Conservation (phyloP, 2,797 vertebrate genomes). For the Mareca strepera region DNA sequence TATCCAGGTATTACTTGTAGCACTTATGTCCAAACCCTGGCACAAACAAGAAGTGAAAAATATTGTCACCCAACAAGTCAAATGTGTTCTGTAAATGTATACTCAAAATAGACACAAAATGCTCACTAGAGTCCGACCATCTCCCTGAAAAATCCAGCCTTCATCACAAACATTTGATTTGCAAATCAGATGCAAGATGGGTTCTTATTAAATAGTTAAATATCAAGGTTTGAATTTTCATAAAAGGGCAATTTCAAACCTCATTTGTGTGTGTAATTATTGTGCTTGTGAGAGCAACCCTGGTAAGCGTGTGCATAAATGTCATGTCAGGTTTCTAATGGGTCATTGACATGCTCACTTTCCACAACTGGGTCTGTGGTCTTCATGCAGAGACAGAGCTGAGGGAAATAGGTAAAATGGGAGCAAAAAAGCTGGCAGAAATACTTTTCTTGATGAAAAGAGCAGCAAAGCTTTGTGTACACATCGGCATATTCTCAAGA, state of each 20-base stretch:
- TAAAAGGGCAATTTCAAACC: conserved; percentile 68
- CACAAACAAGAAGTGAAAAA: neutral
- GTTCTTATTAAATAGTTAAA: conserved; percentile 55
- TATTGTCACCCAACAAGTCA: neutral
- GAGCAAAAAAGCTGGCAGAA: neutral
- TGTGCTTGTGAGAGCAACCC: conserved; percentile 36
- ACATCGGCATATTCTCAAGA: neutral
- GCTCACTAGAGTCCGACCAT: neutral
- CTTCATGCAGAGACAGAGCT: neutral
- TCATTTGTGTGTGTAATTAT: conserved; percentile 68
- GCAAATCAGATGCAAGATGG: conserved; percentile 23
- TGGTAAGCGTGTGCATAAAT: conserved; percentile 7
- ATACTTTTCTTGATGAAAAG: neutral
- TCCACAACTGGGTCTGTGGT: neutral
- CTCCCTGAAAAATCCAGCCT: neutral
- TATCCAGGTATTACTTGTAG: neutral
- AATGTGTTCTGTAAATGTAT: neutral
- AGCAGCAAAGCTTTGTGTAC: neutral
- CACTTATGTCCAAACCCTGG: rapidly evolving
- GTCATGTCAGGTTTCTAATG: conserved; percentile 22
- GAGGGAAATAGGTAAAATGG: neutral
- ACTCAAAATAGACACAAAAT: neutral
- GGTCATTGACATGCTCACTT: conserved; percentile 27
- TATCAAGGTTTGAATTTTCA: conserved; percentile 65
- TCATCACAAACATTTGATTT: conserved; percentile 20